These are phyloP conservation scores for Tetramorium simillimum DNA, from an alignment of 1,140 invertebrate genomes.

Conservation along the genomic window DNA sequence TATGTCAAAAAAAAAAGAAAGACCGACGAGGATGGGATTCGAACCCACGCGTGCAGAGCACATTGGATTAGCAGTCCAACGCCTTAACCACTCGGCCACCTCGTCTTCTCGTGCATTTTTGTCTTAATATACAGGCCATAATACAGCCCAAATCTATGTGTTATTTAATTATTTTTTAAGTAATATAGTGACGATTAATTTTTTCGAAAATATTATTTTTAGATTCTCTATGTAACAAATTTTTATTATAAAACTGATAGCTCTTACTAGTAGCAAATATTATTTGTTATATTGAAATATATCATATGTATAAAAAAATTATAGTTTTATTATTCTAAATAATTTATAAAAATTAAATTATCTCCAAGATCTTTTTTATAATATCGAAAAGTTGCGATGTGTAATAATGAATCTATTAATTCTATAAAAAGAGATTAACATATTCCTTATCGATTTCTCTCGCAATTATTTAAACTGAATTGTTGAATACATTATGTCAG, in stretches of 20 bases:
- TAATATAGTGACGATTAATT: neutral
- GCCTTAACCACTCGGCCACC: constrained; percentile 96
- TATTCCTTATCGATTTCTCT: neutral
- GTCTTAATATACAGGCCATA: constrained; percentile 44
- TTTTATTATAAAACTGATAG: neutral
- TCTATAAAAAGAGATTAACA: neutral
- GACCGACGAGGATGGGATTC: constrained; percentile 94
- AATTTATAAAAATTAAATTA: neutral
- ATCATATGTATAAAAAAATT: neutral
- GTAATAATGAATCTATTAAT: neutral
- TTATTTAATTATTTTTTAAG: neutral
- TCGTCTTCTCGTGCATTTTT: constrained; percentile 85
- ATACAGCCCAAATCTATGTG: neutral
- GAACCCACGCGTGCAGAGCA: constrained; percentile 94
- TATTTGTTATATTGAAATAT: neutral
- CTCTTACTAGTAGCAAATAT: neutral
- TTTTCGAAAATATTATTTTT: neutral
- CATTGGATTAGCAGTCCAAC: constrained; percentile 94
- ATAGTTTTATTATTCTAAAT: neutral
- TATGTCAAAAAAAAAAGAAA: neutral
- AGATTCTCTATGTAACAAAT: neutral
- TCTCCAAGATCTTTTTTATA: neutral
- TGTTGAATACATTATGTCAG: neutral
- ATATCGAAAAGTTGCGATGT: neutral
- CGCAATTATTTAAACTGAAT: constrained; percentile 5